Conservation (phyloP, 1,140 invertebrate genomes). For the Diabrotica undecimpunctata region DNA sequence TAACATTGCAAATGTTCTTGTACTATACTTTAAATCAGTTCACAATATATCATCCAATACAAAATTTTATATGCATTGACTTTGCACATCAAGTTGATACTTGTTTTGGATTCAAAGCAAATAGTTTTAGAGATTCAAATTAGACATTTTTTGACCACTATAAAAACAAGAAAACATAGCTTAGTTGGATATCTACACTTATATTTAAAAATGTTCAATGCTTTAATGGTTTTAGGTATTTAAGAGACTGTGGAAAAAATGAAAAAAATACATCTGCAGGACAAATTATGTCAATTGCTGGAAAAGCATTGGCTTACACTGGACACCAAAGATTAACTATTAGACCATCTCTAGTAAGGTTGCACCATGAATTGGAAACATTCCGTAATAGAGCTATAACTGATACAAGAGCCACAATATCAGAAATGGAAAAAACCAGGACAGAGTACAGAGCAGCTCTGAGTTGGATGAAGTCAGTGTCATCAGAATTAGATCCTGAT, state of each 20-base stretch:
- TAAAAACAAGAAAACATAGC: too few relatives aligned
- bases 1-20: too few relatives aligned
- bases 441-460: slow-evolving; percentile 96
- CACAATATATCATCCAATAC: too few relatives aligned
- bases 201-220: too few relatives aligned
- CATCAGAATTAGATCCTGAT: slow-evolving; percentile 94
- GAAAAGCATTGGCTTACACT: slow-evolving; percentile 91
- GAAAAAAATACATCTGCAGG: slow-evolving; percentile 80
- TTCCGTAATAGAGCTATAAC: slow-evolving; percentile 90
- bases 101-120: too few relatives aligned
- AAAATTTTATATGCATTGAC: too few relatives aligned
- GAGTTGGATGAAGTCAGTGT: slow-evolving; percentile 99
- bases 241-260: slow-evolving; percentile 91
- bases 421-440: slow-evolving; percentile 90
- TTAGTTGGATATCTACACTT: too few relatives aligned
- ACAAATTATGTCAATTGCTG: slow-evolving; percentile 90
- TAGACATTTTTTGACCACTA: too few relatives aligned
- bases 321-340: slow-evolving; percentile 90
- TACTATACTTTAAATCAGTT: too few relatives aligned
- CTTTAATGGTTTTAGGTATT: slow-evolving; percentile 53
- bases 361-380: slow-evolving; percentile 96
- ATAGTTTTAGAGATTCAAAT: too few relatives aligned
- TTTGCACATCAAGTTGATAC: too few relatives aligned
- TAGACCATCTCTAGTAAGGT: slow-evolving; percentile 78
- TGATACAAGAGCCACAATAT: slow-evolving; percentile 87